Evolutionary conservation across 2,888 invertebrate species (phyloP).

Genomic region (Odontomyia ornata): DNA sequence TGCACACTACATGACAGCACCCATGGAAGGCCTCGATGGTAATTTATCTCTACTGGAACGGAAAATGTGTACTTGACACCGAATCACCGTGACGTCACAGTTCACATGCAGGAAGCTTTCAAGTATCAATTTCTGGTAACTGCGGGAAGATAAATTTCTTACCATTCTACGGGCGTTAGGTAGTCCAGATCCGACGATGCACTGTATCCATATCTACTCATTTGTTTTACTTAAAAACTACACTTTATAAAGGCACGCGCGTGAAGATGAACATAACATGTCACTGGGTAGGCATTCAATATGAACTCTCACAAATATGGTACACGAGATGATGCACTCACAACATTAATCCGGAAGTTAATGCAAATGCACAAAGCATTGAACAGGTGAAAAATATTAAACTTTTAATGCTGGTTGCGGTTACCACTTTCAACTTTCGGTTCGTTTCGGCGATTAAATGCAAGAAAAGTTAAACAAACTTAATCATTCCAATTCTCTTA

Average conservation of each 20-base stretch:
- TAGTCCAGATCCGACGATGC: neutral
- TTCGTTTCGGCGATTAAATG: neutral
- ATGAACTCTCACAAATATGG: no score
- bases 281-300: no score
- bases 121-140: neutral
- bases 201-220: conserved; percentile 23
- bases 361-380: neutral
- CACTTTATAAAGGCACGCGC: neutral
- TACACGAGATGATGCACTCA: neutral
- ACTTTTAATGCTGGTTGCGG: neutral
- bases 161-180: conserved; percentile 12
- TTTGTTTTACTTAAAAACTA: neutral
- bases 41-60: neutral
- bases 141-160: neutral
- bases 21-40: neutral
- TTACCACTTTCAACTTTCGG: neutral
- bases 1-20: no score
- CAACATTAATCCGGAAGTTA: neutral
- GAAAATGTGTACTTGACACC: conserved; percentile 23
- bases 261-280: no score
- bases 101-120: neutral
- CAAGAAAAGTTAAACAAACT: neutral
- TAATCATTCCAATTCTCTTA: conserved; percentile 12
- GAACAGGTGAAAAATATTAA: neutral
- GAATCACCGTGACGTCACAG: neutral